phyloP scores from a whole-genome alignment of 2,888 invertebrate species.

The Sinelater perroti region DNA sequence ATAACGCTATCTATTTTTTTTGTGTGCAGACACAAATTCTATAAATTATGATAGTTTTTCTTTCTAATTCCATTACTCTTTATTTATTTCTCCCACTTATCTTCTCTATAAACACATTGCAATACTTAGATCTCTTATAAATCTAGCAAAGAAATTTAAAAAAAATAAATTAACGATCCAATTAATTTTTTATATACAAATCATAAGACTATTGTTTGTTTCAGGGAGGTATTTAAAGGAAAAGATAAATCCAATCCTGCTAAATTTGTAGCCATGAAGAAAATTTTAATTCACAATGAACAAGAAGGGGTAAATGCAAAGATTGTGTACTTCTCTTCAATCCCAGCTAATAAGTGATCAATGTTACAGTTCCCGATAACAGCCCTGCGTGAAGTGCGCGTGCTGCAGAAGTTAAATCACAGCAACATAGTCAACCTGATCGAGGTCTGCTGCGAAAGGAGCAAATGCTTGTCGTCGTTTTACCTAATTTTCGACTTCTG shows the following conservation, averaged over 20 bases:
- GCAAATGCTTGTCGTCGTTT: slow-evolving; percentile 85
- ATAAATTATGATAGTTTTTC: no score
- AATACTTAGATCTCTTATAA: no score
- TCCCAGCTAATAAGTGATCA: neutral
- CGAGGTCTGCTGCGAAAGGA: slow-evolving; percentile 94
- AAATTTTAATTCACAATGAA: slow-evolving; percentile 99
- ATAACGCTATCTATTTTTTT: no score
- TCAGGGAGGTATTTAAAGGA: slow-evolving; percentile 98
- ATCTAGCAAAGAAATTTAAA: no score
- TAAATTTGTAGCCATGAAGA: slow-evolving; percentile 97
- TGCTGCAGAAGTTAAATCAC: slow-evolving; percentile 92
- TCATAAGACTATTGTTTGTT: neutral
- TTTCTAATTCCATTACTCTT: no score
- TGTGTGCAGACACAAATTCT: no score
- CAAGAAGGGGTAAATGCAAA: slow-evolving; percentile 87
- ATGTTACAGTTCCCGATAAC: slow-evolving; percentile 93
- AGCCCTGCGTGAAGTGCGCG: slow-evolving; percentile 94
- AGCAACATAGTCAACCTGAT: slow-evolving; percentile 97
- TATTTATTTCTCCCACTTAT: no score
- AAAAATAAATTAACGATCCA: no score
- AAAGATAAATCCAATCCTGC: slow-evolving; percentile 85
- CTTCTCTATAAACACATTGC: no score
- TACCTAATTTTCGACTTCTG: slow-evolving; percentile 98
- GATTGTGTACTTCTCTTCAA: neutral
- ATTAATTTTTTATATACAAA: no score